phyloP scores from a whole-genome alignment of 2,888 invertebrate genomes.

The Pocota personata region DNA sequence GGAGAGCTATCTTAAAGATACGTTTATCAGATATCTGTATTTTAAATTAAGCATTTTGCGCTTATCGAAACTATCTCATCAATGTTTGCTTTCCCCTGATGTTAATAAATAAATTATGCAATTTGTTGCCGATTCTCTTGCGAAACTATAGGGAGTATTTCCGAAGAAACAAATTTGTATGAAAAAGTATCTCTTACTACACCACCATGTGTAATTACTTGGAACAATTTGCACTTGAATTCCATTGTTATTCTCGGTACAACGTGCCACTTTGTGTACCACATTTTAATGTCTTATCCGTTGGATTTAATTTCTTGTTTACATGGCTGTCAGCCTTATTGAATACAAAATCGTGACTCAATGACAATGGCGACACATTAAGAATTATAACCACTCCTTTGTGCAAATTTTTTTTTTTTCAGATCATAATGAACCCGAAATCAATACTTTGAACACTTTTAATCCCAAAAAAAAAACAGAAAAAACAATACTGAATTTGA shows the following conservation, averaged over 20 bases:
- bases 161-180: neutral
- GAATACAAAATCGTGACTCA: constrained; percentile 34
- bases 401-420: neutral
- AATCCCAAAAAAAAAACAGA: neutral
- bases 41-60: too few species aligned
- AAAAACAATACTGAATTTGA: neutral
- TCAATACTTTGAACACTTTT: neutral
- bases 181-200: neutral
- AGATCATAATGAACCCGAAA: neutral
- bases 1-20: too few species aligned
- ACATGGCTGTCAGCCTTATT: neutral
- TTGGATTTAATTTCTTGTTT: constrained; percentile 31
- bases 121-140: neutral
- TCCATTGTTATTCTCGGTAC: neutral
- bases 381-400: constrained; percentile 25
- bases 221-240: neutral
- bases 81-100: too few species aligned
- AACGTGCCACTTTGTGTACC: neutral
- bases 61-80: too few species aligned
- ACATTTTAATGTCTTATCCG: neutral
- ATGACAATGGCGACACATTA: constrained; percentile 29
- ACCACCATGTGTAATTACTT: neutral
- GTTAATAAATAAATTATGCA: neutral
- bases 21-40: too few species aligned
- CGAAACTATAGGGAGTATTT: neutral